Evolutionary conservation across 2,888 invertebrate genomes (phyloP), one percentile per base, ranked within the genome.

Genomic region (Cerceris rybyensis): DNA sequence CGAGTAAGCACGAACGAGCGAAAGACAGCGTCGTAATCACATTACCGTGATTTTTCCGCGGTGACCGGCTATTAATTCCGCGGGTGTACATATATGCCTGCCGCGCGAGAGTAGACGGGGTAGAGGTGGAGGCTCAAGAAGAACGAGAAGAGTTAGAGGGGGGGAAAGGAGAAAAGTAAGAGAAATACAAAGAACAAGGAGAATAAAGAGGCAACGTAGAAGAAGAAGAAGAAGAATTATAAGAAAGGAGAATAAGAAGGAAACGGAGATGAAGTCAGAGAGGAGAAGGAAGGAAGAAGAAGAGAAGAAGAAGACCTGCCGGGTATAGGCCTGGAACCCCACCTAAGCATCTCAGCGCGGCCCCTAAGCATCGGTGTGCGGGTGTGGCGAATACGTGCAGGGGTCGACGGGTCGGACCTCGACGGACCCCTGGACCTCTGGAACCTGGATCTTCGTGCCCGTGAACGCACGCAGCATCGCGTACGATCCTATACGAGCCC

Each of bases 311-410:
- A 82, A 75, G 80, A 80, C 46, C 59, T 61, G 84, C 69, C 68
- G 82, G 77, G 78, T 77, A 83, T 74, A 79, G 77, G 76, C 83
- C 61, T 80, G 84, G 80, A 89, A 87, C 89, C 89, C 90, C 90
- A 90, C 91, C 91, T 89, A 88, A 89, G 89, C 88, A 88, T 87
- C 86, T 82, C 80, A 86, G 86, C 86, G 82, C 86, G 87, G 86
- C 81, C 87, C 83, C 88, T 88, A 86, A 87, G 89, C 87, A 88
- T 88, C 88, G 86, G 86, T 91, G 91, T 88, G 91, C 92, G 91
- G 92, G 92, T 92, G 92, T 92, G 92, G 92, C 91, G 90, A 92
- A 91, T 92, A 92, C 92, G 91, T 91, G 91, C 91, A 88, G 91
- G 88, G 92, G 92, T 92, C 92, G 89, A 84, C 86, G 85, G 91